These are phyloP conservation scores for Sclerurus mexicanus DNA, from an alignment of 2,113 vertebrate genomes.

Conservation along the genomic window DNA sequence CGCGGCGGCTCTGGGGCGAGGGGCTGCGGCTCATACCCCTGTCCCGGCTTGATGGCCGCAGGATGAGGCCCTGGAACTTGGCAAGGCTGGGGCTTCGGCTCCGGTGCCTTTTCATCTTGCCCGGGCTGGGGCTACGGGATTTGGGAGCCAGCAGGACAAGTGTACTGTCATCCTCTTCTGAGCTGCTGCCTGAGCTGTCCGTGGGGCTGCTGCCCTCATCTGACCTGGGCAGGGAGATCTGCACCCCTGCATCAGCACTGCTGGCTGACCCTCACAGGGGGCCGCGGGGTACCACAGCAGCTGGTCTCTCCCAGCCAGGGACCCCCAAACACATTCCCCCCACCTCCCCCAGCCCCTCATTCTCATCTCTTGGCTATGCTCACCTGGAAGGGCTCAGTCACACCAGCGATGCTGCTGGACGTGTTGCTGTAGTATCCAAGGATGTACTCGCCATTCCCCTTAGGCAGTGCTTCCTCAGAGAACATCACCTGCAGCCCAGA, in stretches of 20 bases:
- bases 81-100: slow-evolving; percentile 87
- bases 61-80: slow-evolving; percentile 88
- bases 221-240: slow-evolving; percentile 88
- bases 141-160: slow-evolving; percentile 87
- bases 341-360: not conserved
- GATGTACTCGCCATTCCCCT: slow-evolving; percentile 90
- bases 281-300: not conserved
- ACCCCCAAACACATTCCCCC: too few species aligned
- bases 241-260: not conserved
- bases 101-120: slow-evolving; percentile 76
- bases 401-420: slow-evolving; percentile 84
- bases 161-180: slow-evolving; percentile 91
- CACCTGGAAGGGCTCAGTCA: slow-evolving; percentile 96
- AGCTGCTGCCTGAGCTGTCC: slow-evolving; percentile 86
- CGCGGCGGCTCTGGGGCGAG: slow-evolving; percentile 76
- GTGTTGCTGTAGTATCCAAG: slow-evolving; percentile 92
- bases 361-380: not conserved
- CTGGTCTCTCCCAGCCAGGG: not conserved
- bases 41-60: slow-evolving; percentile 81
- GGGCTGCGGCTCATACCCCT: slow-evolving; percentile 76
- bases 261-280: not conserved
- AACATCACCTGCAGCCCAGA: slow-evolving; percentile 82
- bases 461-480: slow-evolving; percentile 88
- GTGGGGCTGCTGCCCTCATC: slow-evolving; percentile 78
- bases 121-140: slow-evolving; percentile 93